Evolutionary conservation across 2,888 invertebrate species (phyloP), one percentile per base, ranked within the genome.

Genomic region (Pelosia muscerda): DNA sequence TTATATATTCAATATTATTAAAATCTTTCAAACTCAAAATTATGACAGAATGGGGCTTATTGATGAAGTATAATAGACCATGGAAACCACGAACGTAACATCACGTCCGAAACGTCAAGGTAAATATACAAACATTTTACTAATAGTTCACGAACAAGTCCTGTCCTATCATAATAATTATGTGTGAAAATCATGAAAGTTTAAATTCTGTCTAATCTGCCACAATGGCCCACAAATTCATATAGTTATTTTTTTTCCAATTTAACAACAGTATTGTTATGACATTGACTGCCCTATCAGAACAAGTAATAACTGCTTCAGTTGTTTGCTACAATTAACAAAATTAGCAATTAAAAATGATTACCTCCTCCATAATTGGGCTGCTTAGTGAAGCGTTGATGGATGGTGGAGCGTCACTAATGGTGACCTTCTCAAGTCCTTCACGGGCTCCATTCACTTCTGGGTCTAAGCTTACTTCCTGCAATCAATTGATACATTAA

Each of bases 351-450:
- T 61, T 42, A 19, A 19, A 54, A 62, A 62, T 54, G 19, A 15
- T 79, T 92, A 96, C 96, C 92, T 95, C 95, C 86, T 96, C 96
- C 93, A 96, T 94, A 54, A 95, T 91, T 23, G 95, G 95, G 76
- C 95, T 95, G 76, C 89, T 93, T 54, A 96, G 92, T 38, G 95
- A 87, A 25, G 89, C 84, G 28, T 88, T 94, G 73, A 93, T 95
- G 65, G 95, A 95, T 69, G 92, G 91, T 69, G 92, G 90, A n/a
- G 88, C 82, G 76, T 93, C 95, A 49, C 87, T 87, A 62, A 91
- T 87, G 59, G 84, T 84, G 15, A 89, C 82, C 65, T 91, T 93
- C 64, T 95, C 93, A 55, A 94, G 79, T 19, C 85, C 85, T 58
- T 95, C 95, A 57, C 87, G 82, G 53, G 89, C 90, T 65, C 95